Evolutionary conservation across 2,888 invertebrate species (phyloP).

Genomic region (Cepaea hortensis): DNA sequence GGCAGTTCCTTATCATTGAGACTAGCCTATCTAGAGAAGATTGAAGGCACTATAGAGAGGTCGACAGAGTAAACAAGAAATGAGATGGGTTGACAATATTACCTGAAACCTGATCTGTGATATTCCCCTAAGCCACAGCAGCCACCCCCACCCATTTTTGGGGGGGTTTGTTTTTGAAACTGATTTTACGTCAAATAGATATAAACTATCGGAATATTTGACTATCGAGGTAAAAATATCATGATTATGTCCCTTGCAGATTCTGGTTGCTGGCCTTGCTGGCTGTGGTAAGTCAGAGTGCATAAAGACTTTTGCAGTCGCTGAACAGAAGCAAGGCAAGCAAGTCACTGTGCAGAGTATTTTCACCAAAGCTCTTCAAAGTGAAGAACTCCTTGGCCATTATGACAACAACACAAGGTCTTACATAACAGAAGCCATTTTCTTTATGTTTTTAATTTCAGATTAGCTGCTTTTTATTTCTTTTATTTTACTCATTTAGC

Average conservation of each 20-base stretch:
- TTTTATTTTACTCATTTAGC: background rate
- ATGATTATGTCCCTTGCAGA: constrained; percentile 55
- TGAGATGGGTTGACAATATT: no score
- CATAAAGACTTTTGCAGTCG: constrained; percentile 74
- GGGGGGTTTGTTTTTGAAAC: no score
- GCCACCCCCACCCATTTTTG: no score
- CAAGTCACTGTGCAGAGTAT: constrained; percentile 72
- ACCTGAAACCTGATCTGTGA: no score
- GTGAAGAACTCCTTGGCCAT: constrained; percentile 72
- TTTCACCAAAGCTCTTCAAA: constrained; percentile 74
- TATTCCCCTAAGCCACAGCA: no score
- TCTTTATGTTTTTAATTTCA: background rate
- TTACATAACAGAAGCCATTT: constrained; percentile 17
- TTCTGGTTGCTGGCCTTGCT: constrained; percentile 73
- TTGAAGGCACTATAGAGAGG: no score
- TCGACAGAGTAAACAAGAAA: no score
- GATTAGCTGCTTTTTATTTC: background rate
- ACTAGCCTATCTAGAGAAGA: no score
- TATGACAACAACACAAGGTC: constrained; percentile 68
- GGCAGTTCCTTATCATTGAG: no score
- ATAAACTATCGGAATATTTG: no score
- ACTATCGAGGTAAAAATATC: background rate
- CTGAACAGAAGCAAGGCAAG: constrained; percentile 73
- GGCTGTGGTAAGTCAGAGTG: constrained; percentile 75
- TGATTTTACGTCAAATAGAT: no score